phyloP scores from a whole-genome alignment of 64 coral and sea anemone species.

The Montipora cactus region DNA sequence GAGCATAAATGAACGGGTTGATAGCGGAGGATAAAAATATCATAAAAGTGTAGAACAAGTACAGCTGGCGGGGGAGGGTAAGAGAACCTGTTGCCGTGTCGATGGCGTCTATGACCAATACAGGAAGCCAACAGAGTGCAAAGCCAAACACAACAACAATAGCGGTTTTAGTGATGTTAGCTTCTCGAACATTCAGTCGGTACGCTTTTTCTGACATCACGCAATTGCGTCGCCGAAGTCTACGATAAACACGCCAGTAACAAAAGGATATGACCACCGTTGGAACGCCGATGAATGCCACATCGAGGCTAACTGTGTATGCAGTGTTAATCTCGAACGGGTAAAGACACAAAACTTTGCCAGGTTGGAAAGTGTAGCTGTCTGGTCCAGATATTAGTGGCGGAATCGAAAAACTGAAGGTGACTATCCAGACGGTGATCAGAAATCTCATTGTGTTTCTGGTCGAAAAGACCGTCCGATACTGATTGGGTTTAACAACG shows the following conservation, averaged over 20 bases:
- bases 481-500: constrained; percentile 83
- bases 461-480: constrained; percentile 68
- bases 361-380: constrained; percentile 24
- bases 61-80: constrained; percentile 23
- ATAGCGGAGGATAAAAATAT: constrained; percentile 29
- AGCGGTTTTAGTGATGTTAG: constrained; percentile 43
- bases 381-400: not conserved
- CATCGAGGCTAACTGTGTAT: not conserved
- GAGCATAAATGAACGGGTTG: constrained; percentile 61
- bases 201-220: not conserved
- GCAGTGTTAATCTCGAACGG: constrained; percentile 55
- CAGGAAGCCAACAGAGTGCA: constrained; percentile 53
- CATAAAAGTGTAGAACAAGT: constrained; percentile 62
- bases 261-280: constrained; percentile 29
- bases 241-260: constrained; percentile 54
- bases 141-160: constrained; percentile 52
- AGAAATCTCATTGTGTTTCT: constrained; percentile 63
- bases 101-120: constrained; percentile 51
- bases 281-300: constrained; percentile 26
- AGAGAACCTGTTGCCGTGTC: constrained; percentile 23
- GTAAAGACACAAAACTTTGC: constrained; percentile 58
- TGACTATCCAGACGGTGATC: constrained; percentile 17
- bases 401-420: not conserved
- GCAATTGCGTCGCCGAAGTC: not conserved
- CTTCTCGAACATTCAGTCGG: constrained; percentile 29